Evolutionary conservation across 1,140 invertebrate genomes (phyloP).

Genomic region (Drosophila sulfurigaster): DNA sequence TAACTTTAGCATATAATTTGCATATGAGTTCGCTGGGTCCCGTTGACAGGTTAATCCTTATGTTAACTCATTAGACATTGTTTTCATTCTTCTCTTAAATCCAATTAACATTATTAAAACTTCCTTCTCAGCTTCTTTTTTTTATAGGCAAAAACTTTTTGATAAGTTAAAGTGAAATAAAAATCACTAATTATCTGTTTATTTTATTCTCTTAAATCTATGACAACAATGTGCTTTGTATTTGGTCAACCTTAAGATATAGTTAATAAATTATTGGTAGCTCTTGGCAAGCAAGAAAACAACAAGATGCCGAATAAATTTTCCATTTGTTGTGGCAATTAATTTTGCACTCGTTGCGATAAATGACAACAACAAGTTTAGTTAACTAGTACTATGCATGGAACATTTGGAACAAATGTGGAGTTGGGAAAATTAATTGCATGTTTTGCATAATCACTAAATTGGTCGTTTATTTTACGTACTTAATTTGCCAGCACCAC

Average conservation of each 20-base stretch:
- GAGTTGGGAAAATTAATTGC: slow-evolving; percentile 78
- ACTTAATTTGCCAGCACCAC: slow-evolving; percentile 72
- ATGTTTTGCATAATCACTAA: slow-evolving; percentile 83
- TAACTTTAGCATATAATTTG: slow-evolving; percentile 54
- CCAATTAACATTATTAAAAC: slow-evolving; percentile 10
- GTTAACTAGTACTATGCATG: slow-evolving; percentile 12
- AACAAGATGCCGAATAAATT: slow-evolving; percentile 36
- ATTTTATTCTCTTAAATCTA: too few relatives aligned
- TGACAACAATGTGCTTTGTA: too few relatives aligned
- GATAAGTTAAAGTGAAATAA: too few relatives aligned
- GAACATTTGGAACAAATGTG: slow-evolving; percentile 48
- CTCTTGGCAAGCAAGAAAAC: slow-evolving; percentile 1
- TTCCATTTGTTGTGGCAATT: slow-evolving; percentile 29
- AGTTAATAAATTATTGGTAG: slow-evolving; percentile 39
- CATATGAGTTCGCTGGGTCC: slow-evolving; percentile 40
- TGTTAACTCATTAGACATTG: slow-evolving; percentile 62
- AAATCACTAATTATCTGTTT: too few relatives aligned
- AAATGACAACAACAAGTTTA: slow-evolving; percentile 27
- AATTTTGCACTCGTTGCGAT: slow-evolving; percentile 54
- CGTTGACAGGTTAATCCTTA: slow-evolving; percentile 69
- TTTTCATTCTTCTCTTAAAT: slow-evolving; percentile 4
- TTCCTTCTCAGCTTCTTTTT: not conserved
- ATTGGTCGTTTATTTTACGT: slow-evolving; percentile 80
- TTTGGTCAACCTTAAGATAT: not conserved
- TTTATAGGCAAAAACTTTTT: too few relatives aligned